Conservation (phyloP, 2,888 invertebrate species). For the Caenorhabditis zanzibari region DNA sequence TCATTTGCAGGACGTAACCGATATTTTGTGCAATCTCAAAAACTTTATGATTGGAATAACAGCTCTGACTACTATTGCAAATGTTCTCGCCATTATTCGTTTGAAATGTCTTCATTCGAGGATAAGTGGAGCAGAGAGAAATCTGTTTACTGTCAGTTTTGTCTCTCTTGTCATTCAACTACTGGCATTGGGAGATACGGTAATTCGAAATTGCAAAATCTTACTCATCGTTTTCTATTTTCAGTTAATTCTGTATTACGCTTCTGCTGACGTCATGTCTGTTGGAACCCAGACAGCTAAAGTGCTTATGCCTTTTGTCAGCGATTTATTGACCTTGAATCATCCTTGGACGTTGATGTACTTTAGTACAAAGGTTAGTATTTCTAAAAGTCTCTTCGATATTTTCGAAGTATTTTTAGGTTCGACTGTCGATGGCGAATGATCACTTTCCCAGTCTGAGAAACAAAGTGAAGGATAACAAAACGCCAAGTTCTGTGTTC, state of each 20-base stretch:
- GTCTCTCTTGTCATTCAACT: constrained; percentile 49
- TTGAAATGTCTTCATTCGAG: constrained; percentile 25
- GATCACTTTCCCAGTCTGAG: constrained; percentile 14
- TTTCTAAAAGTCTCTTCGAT: neutral
- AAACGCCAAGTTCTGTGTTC: constrained; percentile 7
- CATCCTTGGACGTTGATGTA: constrained; percentile 63
- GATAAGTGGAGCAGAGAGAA: constrained; percentile 46
- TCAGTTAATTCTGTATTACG: constrained; percentile 33
- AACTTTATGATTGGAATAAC: constrained; percentile 43
- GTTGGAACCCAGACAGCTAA: constrained; percentile 24
- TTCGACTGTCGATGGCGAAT: constrained; percentile 28
- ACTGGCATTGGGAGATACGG: constrained; percentile 47
- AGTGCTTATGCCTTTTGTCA: constrained; percentile 57
- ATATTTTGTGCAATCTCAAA: constrained; percentile 17
- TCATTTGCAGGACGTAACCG: constrained; percentile 35
- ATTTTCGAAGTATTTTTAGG: constrained; percentile 22
- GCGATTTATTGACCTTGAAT: constrained; percentile 62
- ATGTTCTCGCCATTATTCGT: constrained; percentile 28
- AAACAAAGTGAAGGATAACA: neutral
- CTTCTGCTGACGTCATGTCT: constrained; percentile 22
- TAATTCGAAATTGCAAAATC: neutral
- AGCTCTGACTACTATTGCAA: constrained; percentile 13
- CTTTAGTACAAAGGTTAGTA: constrained; percentile 55
- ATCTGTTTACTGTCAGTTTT: constrained; percentile 44
- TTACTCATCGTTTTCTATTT: constrained; percentile 2